These are phyloP conservation scores for Berghia stephanieae DNA, from an alignment of 1,140 invertebrate species.

Conservation along the genomic window DNA sequence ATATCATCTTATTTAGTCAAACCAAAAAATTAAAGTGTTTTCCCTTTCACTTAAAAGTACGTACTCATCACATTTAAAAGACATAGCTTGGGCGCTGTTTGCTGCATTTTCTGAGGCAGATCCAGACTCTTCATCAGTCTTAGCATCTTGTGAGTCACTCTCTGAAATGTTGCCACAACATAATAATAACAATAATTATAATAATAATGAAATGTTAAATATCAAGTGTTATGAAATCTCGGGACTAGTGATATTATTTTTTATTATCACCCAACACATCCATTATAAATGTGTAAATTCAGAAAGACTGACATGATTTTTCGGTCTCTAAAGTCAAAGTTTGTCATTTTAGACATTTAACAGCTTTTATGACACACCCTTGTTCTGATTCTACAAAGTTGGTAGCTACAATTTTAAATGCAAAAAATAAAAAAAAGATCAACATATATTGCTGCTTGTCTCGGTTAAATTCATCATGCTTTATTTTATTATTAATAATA, in stretches of 20 bases:
- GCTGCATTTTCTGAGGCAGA: constrained; percentile 51
- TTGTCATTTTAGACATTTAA: no score
- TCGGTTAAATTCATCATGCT: not conserved
- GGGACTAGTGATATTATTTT: not conserved
- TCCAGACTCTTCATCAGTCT: constrained; percentile 44
- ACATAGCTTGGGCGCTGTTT: constrained; percentile 74
- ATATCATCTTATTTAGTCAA: no score
- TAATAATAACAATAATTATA: not conserved
- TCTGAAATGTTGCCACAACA: not conserved
- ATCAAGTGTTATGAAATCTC: no score
- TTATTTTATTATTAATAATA: not conserved
- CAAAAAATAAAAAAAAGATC: no score
- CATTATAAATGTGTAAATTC: no score
- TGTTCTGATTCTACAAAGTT: no score
- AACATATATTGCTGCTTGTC: no score
- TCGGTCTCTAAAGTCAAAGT: no score
- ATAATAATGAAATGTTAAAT: no score
- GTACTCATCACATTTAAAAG: constrained; percentile 88
- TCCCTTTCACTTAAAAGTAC: constrained; percentile 45
- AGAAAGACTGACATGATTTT: no score
- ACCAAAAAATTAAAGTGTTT: not conserved
- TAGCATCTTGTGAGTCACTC: not conserved
- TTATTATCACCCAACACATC: not conserved
- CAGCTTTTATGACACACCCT: no score
- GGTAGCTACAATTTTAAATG: no score